phyloP scores from a whole-genome alignment of 1,140 invertebrate genomes.

The Caenorhabditis tropicalis region DNA sequence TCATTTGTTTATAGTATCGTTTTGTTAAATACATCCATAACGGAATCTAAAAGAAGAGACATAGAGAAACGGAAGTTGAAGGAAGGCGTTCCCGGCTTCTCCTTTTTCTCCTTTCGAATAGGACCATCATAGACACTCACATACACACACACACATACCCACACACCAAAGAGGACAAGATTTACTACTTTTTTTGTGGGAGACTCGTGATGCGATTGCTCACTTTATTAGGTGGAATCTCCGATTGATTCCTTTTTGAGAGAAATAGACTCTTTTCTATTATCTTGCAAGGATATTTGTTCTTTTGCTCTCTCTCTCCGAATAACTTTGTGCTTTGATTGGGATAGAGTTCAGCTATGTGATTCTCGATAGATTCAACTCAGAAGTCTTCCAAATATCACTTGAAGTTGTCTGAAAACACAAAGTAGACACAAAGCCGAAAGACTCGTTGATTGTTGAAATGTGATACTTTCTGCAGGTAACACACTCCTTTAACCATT shows the following conservation, averaged over 20 bases:
- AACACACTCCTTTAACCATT: background rate
- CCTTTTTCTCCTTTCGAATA: background rate
- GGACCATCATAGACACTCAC: conserved; percentile 16
- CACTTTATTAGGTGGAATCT: conserved; percentile 14
- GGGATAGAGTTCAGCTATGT: background rate
- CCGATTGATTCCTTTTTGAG: background rate
- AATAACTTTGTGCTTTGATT: conserved; percentile 8
- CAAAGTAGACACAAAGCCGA: background rate
- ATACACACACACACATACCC: too few species aligned
- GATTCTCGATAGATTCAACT: background rate
- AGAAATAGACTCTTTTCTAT: background rate
- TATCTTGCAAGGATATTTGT: background rate
- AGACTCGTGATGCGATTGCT: background rate
- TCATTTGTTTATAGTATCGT: conserved; percentile 27
- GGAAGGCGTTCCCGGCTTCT: conserved; percentile 21
- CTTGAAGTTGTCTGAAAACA: background rate
- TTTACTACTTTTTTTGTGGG: conserved; percentile 24
- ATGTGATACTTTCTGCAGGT: conserved; percentile 11
- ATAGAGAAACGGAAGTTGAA: conserved; percentile 20
- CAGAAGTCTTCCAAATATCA: background rate
- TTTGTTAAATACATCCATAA: conserved; percentile 11
- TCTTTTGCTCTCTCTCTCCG: background rate
- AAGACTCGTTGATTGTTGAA: conserved; percentile 2
- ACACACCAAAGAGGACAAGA: conserved; percentile 21
- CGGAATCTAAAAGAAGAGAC: background rate